Conservation (phyloP, 2,888 invertebrate genomes). For the Brenthis hecate region DNA sequence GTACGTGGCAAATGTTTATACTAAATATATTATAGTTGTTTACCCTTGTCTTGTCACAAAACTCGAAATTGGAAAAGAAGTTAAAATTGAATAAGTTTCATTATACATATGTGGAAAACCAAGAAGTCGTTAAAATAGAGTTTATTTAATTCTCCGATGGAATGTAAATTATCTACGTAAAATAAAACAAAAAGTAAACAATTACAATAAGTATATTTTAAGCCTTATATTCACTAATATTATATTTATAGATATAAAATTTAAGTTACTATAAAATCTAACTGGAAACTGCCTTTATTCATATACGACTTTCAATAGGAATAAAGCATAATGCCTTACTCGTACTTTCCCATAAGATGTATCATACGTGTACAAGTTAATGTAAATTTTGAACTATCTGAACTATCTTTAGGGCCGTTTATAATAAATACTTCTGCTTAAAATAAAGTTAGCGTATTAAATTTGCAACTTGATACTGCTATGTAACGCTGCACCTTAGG, state of each 20-base stretch:
- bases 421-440: slow-evolving; percentile 34
- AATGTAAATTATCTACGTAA: too few relatives aligned
- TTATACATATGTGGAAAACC: too few relatives aligned
- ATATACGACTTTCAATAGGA: slow-evolving; percentile 4
- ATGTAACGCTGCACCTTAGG: slow-evolving; percentile 36
- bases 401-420: slow-evolving; percentile 25
- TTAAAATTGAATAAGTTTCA: too few relatives aligned
- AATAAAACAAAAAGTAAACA: too few relatives aligned
- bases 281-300: slow-evolving; percentile 7
- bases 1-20: too few relatives aligned
- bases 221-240: too few relatives aligned
- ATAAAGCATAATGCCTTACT: slow-evolving; percentile 5
- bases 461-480: slow-evolving; percentile 37
- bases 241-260: background rate
- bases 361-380: slow-evolving; percentile 14
- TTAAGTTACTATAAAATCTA: background rate
- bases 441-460: slow-evolving; percentile 37
- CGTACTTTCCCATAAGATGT: slow-evolving; percentile 16
- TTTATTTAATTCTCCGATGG: too few relatives aligned
- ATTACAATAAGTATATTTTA: too few relatives aligned
- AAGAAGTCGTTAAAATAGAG: too few relatives aligned
- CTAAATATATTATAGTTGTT: too few relatives aligned
- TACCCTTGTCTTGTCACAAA: too few relatives aligned
- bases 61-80: too few relatives aligned
- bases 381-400: slow-evolving; percentile 30